A percentile compares a stretch with the other conserved stretches of the same genome.
Conservation (phyloP, 2,797 vertebrate genomes). For the Gambusia yucatana region DNA sequence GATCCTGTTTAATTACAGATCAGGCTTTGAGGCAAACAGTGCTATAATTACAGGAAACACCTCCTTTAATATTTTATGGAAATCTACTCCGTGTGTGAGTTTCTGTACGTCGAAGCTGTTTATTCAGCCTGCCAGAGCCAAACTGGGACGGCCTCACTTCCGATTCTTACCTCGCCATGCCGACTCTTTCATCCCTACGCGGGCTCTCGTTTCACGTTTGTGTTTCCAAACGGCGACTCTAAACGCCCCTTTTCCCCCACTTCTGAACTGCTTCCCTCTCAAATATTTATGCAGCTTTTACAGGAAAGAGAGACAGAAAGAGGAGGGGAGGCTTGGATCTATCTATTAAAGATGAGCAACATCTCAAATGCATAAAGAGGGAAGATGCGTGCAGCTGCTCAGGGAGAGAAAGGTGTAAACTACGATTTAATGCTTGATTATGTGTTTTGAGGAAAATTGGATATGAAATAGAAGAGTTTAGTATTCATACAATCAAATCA, state of each 20-base stretch:
- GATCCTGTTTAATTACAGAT: constrained; percentile 91
- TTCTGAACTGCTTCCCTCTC: constrained; percentile 69
- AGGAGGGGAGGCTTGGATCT: constrained; percentile 50
- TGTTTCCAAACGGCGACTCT: constrained; percentile 68
- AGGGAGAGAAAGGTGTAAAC: constrained; percentile 63
- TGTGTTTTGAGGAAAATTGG: constrained; percentile 24
- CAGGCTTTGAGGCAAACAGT: constrained; percentile 87
- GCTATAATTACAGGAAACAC: constrained; percentile 93
- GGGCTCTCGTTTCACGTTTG: constrained; percentile 71
- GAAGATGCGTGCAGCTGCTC: constrained; percentile 53
- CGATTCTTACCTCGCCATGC: constrained; percentile 25
- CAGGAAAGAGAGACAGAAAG: constrained; percentile 58
- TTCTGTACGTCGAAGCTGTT: constrained; percentile 53
- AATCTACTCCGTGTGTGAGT: constrained; percentile 74
- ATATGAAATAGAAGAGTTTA: background rate
- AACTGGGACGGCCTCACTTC: constrained; percentile 34
- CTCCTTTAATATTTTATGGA: constrained; percentile 93
- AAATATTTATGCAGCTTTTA: constrained; percentile 80
- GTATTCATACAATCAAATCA: background rate
- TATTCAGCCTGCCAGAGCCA: constrained; percentile 48
- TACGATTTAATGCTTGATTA: constrained; percentile 56
- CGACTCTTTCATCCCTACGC: constrained; percentile 47
- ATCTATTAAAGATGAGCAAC: constrained; percentile 81
- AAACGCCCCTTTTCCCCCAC: constrained; percentile 67
- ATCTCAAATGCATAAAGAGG: constrained; percentile 73